Conservation (phyloP, 2,888 invertebrate genomes). For the Polia nebulosa region DNA sequence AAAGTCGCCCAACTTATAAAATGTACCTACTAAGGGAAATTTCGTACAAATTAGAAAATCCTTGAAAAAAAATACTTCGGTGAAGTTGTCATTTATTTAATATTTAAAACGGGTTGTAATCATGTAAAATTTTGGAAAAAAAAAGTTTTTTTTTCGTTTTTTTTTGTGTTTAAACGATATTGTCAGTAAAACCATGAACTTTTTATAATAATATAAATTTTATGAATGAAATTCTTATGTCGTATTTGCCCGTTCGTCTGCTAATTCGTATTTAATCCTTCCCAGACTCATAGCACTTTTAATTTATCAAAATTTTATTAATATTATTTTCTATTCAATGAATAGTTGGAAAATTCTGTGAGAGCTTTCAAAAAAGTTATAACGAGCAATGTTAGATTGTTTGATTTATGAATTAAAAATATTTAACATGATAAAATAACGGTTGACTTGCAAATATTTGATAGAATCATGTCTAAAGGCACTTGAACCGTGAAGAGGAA, state of each 20-base stretch:
- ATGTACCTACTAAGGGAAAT: no score
- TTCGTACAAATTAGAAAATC: no score
- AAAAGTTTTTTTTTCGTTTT: no score
- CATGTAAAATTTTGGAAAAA: no score
- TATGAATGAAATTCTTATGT: conserved; percentile 1
- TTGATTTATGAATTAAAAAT: conserved; percentile 22
- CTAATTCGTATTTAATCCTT: conserved; percentile 6
- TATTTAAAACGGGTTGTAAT: no score
- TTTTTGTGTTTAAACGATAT: no score
- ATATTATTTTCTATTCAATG: conserved; percentile 24
- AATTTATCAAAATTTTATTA: conserved; percentile 30
- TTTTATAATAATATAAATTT: no score
- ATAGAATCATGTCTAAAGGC: conserved; percentile 18
- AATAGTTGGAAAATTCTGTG: conserved; percentile 5
- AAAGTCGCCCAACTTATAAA: no score
- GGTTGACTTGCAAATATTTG: conserved; percentile 18
- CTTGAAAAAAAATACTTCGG: no score
- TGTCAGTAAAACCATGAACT: no score
- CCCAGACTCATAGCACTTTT: conserved; percentile 12
- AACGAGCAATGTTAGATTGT: conserved; percentile 19
- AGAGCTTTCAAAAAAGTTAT: conserved; percentile 21
- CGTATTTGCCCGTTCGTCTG: not conserved
- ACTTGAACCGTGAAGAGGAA: conserved; percentile 21
- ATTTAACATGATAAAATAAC: no score
- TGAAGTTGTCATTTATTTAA: no score